These are phyloP conservation scores for Psittacula echo DNA, from an alignment of 2,797 vertebrate genomes.

Conservation along the genomic window DNA sequence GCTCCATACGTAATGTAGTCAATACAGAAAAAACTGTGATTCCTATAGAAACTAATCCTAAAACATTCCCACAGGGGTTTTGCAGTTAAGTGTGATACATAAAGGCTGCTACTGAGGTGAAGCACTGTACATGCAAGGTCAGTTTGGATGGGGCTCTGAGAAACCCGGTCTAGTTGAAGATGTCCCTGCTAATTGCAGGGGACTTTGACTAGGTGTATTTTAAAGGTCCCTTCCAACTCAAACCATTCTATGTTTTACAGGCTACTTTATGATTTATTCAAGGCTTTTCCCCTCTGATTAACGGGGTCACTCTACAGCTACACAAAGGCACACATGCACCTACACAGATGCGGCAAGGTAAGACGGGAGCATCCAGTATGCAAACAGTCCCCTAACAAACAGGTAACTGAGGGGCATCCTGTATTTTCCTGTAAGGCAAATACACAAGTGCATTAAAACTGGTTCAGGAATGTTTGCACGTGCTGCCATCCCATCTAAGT, in stretches of 20 bases:
- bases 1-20: rapidly evolving
- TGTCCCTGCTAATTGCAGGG: background rate
- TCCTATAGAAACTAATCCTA: background rate
- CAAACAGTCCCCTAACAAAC: no score
- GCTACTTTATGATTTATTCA: background rate
- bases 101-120: background rate
- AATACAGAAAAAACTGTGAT: background rate
- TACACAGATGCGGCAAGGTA: no score
- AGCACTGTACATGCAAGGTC: background rate
- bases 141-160: background rate
- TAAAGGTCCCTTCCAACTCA: background rate
- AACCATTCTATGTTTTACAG: background rate
- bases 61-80: background rate
- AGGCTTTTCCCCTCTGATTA: background rate
- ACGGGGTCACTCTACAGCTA: background rate
- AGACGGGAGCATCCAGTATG: no score
- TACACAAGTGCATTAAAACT: no score
- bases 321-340: background rate
- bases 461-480: no score
- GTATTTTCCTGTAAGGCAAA: no score
- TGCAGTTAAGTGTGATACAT: background rate
- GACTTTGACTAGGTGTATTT: background rate
- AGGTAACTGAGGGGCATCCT: no score
- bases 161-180: background rate
- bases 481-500: no score